These are phyloP conservation scores for Carassius gibelio DNA, from an alignment of 2,113 vertebrate species.

Conservation along the genomic window DNA sequence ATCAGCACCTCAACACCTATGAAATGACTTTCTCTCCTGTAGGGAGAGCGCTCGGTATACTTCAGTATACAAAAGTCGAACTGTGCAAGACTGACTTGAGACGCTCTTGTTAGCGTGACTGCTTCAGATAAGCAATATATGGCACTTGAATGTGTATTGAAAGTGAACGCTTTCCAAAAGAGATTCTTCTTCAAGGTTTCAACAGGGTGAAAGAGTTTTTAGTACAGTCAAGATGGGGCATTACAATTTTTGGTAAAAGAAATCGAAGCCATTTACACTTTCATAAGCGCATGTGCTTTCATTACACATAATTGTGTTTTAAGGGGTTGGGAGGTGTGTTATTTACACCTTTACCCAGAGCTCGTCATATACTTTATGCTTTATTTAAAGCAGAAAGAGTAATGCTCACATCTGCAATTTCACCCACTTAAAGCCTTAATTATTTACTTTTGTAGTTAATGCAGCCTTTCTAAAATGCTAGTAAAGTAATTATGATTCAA, in stretches of 20 bases:
- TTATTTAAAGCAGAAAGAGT: not conserved
- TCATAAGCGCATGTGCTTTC: not conserved
- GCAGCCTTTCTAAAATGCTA: not conserved
- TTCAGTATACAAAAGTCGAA: slow-evolving; percentile 30
- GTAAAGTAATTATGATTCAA: not conserved
- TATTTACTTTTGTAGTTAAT: not conserved
- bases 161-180: not conserved
- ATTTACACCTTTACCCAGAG: not conserved
- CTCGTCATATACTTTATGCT: not conserved
- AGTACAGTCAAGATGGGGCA: not conserved
- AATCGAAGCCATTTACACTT: not conserved
- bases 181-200: slow-evolving; percentile 14
- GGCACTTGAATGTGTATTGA: not conserved
- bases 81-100: slow-evolving; percentile 7
- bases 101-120: not conserved
- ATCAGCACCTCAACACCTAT: slow-evolving; percentile 52
- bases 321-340: not conserved
- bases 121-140: slow-evolving; percentile 10
- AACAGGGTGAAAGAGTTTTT: not conserved
- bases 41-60: slow-evolving; percentile 41
- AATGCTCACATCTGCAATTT: not conserved
- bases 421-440: not conserved
- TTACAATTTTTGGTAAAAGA: slow-evolving; percentile 5
- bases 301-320: not conserved
- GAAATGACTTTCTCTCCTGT: slow-evolving; percentile 58